Evolutionary conservation across 2,888 invertebrate species (phyloP).

Genomic region (Caenorhabditis sulstoni): DNA sequence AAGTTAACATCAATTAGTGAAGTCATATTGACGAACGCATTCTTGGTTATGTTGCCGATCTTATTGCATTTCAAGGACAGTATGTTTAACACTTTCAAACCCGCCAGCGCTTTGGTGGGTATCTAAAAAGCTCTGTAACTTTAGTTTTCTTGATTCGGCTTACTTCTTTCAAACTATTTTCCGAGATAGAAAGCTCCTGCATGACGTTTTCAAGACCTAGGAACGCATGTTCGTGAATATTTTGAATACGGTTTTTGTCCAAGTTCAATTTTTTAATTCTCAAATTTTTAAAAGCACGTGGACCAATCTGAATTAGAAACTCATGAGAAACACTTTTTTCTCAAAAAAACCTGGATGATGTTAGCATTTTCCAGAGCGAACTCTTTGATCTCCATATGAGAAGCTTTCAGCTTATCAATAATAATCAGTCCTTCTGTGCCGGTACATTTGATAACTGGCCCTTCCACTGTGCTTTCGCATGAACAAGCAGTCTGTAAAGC

Average conservation of each 20-base stretch:
- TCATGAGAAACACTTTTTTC: too few relatives aligned
- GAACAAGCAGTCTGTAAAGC: slow-evolving; percentile 74
- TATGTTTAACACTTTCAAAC: slow-evolving; percentile 73
- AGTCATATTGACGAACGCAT: slow-evolving; percentile 75
- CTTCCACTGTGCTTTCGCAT: slow-evolving; percentile 78
- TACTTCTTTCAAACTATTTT: slow-evolving; percentile 85
- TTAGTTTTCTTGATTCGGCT: too few relatives aligned
- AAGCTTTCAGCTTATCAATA: slow-evolving; percentile 78
- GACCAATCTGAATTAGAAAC: slow-evolving; percentile 79
- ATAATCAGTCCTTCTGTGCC: slow-evolving; percentile 77
- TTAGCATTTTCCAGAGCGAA: slow-evolving; percentile 79
- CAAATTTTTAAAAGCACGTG: slow-evolving; percentile 85
- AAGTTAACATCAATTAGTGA: slow-evolving; percentile 80
- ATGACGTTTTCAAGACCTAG: slow-evolving; percentile 88
- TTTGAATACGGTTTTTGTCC: slow-evolving; percentile 79
- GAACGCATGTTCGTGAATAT: slow-evolving; percentile 81
- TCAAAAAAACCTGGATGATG: slow-evolving; percentile 79
- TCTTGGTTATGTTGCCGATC: slow-evolving; percentile 77
- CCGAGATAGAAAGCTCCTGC: slow-evolving; percentile 88
- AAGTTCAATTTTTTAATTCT: slow-evolving; percentile 81
- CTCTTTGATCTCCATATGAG: slow-evolving; percentile 77
- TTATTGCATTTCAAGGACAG: slow-evolving; percentile 81
- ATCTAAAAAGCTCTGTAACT: too few relatives aligned
- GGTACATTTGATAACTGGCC: slow-evolving; percentile 79
- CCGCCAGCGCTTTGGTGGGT: slow-evolving; percentile 72